These are phyloP conservation scores for Agonopterix heracliana DNA, from an alignment of 2,888 invertebrate genomes.

Conservation along the genomic window DNA sequence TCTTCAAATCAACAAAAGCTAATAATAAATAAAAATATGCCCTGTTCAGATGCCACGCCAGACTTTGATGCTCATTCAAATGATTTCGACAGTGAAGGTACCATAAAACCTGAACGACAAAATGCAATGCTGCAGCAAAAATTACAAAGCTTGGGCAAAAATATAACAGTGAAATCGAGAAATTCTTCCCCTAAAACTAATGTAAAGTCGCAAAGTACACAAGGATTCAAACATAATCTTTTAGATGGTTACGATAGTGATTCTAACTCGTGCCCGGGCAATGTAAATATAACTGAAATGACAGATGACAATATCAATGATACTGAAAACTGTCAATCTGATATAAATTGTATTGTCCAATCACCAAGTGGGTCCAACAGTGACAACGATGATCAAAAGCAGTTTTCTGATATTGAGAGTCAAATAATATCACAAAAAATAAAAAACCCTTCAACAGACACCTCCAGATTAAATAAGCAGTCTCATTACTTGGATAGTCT, in stretches of 20 bases:
- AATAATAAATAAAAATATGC: not conserved
- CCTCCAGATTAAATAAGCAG: slow-evolving; percentile 15
- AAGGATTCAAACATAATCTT: slow-evolving; percentile 17
- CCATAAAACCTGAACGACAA: slow-evolving; percentile 17
- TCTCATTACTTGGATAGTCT: slow-evolving; percentile 30
- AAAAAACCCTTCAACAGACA: slow-evolving; percentile 20
- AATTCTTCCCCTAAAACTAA: slow-evolving; percentile 32
- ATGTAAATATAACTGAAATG: slow-evolving; percentile 52
- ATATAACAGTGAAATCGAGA: slow-evolving; percentile 53
- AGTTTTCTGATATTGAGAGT: slow-evolving; percentile 35
- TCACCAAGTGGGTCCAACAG: slow-evolving; percentile 43
- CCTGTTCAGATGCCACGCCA: slow-evolving; percentile 9
- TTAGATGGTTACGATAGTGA: slow-evolving; percentile 28
- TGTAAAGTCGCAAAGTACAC: not conserved
- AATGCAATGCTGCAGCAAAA: slow-evolving; percentile 36
- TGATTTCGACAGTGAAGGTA: slow-evolving; percentile 16
- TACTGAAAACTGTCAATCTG: slow-evolving; percentile 11
- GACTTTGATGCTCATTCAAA: slow-evolving; percentile 14
- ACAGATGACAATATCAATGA: slow-evolving; percentile 32
- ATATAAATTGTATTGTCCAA: slow-evolving; percentile 32
- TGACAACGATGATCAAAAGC: slow-evolving; percentile 32
- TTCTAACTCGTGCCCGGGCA: slow-evolving; percentile 31
- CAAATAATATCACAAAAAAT: slow-evolving; percentile 32
- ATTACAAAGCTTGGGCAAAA: slow-evolving; percentile 49
- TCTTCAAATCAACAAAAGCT: slow-evolving; percentile 23